phyloP scores from a whole-genome alignment of 2,888 invertebrate genomes.

The Acleris laterana region DNA sequence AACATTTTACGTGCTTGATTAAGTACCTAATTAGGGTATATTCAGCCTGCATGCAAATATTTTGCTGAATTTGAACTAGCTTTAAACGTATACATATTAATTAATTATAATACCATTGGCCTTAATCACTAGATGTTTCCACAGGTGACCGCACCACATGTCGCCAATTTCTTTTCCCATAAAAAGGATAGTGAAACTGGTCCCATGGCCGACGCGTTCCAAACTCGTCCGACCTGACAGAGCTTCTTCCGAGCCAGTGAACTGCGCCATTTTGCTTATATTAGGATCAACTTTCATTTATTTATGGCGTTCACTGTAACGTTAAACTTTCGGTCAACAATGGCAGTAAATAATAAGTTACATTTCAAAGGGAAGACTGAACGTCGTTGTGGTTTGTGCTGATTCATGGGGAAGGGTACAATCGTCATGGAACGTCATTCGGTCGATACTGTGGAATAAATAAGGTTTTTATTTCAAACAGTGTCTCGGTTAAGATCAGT shows the following conservation, averaged over 20 bases:
- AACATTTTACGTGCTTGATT: too few relatives aligned
- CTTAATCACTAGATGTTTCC: neutral
- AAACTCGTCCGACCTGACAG: constrained; percentile 6
- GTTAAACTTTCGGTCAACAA: neutral
- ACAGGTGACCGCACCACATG: neutral
- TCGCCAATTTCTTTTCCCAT: constrained; percentile 9
- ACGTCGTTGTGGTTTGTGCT: too few relatives aligned
- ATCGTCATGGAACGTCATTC: too few relatives aligned
- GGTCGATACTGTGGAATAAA: too few relatives aligned
- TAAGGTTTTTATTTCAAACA: too few relatives aligned
- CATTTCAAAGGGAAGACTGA: neutral
- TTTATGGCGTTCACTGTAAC: constrained; percentile 1
- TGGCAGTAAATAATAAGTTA: neutral
- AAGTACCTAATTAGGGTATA: too few relatives aligned
- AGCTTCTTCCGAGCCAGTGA: constrained; percentile 27
- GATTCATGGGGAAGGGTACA: too few relatives aligned
- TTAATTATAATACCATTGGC: neutral
- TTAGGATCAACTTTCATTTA: constrained; percentile 22
- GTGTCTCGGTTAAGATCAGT: too few relatives aligned
- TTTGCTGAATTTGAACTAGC: too few relatives aligned
- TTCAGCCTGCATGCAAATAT: too few relatives aligned
- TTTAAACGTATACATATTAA: too few relatives aligned
- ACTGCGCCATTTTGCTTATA: constrained; percentile 11
- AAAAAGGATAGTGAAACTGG: constrained; percentile 3
- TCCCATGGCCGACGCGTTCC: neutral